Evolutionary conservation across 2,797 vertebrate species (phyloP).

Genomic region (Sebastes itinus): DNA sequence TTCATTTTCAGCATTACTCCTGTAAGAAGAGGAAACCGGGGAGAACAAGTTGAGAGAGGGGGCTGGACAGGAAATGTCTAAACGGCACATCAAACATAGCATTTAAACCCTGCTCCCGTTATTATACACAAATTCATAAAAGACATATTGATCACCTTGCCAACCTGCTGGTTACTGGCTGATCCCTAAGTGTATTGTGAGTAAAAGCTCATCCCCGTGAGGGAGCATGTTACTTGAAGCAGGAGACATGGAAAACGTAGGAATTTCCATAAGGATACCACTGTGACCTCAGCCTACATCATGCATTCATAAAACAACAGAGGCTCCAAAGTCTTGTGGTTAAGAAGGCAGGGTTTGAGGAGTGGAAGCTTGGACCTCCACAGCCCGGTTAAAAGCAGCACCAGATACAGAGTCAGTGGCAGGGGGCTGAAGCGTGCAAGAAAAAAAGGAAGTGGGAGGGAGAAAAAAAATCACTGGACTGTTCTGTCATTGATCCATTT

Average conservation of each 20-base stretch:
- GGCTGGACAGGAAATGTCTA: conserved; percentile 19
- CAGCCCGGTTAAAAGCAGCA: conserved; percentile 80
- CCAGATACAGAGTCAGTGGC: conserved; percentile 74
- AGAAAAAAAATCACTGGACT: background rate
- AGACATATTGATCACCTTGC: conserved; percentile 39
- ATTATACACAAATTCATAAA: conserved; percentile 65
- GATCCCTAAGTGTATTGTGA: conserved; percentile 39
- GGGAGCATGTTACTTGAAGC: conserved; percentile 31
- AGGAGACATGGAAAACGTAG: conserved; percentile 47
- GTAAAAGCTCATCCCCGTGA: conserved; percentile 46
- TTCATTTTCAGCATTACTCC: conserved; percentile 40
- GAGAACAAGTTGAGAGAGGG: background rate
- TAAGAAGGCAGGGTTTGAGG: conserved; percentile 68
- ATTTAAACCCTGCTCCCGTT: conserved; percentile 66
- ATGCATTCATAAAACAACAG: conserved; percentile 71
- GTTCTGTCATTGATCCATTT: conserved; percentile 44
- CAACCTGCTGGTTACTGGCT: conserved; percentile 41
- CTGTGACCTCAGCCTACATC: conserved; percentile 54
- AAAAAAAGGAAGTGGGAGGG: conserved; percentile 10
- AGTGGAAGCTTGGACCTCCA: conserved; percentile 70
- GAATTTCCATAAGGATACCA: conserved; percentile 62
- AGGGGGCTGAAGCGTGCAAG: conserved; percentile 35
- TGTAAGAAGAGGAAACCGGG: conserved; percentile 12
- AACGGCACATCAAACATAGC: conserved; percentile 57
- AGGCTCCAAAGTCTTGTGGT: conserved; percentile 65